Evolutionary conservation across 1,140 invertebrate genomes (phyloP), one percentile per base, ranked within the genome.

Genomic region (Saxidomus purpurata): DNA sequence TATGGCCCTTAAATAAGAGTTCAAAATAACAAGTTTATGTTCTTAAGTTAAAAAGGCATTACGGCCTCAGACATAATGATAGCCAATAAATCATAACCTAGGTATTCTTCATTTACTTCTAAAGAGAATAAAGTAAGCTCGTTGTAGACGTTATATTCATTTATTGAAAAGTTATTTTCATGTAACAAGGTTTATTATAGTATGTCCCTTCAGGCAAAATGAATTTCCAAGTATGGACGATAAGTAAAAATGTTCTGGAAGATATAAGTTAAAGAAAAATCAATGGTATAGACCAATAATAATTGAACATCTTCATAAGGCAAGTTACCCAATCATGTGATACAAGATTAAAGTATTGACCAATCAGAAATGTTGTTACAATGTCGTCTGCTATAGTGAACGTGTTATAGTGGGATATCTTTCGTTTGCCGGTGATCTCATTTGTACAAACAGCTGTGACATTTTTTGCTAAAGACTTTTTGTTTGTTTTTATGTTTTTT

Each of bases 361-460:
- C 76, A 79, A 79, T 79, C 47, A 79, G 47, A 55, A 1, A 13
- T 19, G 25, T 36, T 52, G 25, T 59, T 52, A 79, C 43, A 55
- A 17, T 52, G 76, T 79, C 47, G 43, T 43, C 71, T 76, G 71
- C 71, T 76, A n/a, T n/a, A 43, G 38, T 76, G 71, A 63, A 71
- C 67, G 6, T 55, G 71, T 36, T 1, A 55, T 79, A 40, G 40
- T 79, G 47, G 47, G 76, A 79, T 79, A 79, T 79, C 28, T 36
- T 52, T 52, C 36, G 28, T 79, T 55, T 36, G 47, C 31, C 22
- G 25, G 47, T 79, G 76, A 79, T 79, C 76, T 79, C 74, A 77
- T 77, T 15, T 36, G 25, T 38, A 36, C 34, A 25, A 31, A 55
- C 47, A 55, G 31, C 67, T 71, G 67, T 71, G 31, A 79, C 76